Base-by-base conservation (phyloP, 2,888 invertebrate species). In the Anoncus sp. region DNA sequence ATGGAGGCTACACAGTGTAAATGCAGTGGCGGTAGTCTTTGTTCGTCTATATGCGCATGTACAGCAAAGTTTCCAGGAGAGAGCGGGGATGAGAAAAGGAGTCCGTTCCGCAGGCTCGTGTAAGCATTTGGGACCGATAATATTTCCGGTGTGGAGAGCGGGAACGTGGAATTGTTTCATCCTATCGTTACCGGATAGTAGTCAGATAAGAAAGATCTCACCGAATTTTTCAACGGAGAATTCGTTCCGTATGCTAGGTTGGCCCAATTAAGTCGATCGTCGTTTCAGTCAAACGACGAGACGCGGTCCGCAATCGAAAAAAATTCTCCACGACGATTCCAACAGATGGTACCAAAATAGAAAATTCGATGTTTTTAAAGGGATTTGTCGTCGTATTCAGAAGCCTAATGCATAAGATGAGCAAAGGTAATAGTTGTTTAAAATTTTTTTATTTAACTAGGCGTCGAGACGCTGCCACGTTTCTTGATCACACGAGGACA, bases 121-220 rank as follows among this genome's bases (percentile, higher is more conserved):
- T 79, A 78, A 85, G 77, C 82, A 83, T 87, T 85, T 84, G 83
- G 76, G 80, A 81, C 79, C 77, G 82, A 81, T 72, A 80, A 80
- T 82, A 82, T 87, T 87, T 84, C 84, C 85, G 84, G 81, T 83
- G 82, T 83, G 82, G 82, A 66, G 81, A 75, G 84, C 80, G 81
- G 81, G 80, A 45, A 71, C 38, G 18, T 60, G 43, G 55, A 51
- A 27, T 51, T 51, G 67, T 22, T 59, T 27, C 51, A 31, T 14
- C n/a, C n/a, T 74, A 79, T 82, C 82, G 83, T 82, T 88, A 87
- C 84, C 84, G 82, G 85, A 84, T 87, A 87, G 88, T 83, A 85
- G 84, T 73, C 81, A 81, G 88, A 88, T 88, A 88, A 87, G 87
- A 76, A 73, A 79, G 83, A 85, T 85, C 82, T 81, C 38, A 72